phyloP scores from a whole-genome alignment of 1,140 invertebrate genomes.

The Bombyx mandarina region DNA sequence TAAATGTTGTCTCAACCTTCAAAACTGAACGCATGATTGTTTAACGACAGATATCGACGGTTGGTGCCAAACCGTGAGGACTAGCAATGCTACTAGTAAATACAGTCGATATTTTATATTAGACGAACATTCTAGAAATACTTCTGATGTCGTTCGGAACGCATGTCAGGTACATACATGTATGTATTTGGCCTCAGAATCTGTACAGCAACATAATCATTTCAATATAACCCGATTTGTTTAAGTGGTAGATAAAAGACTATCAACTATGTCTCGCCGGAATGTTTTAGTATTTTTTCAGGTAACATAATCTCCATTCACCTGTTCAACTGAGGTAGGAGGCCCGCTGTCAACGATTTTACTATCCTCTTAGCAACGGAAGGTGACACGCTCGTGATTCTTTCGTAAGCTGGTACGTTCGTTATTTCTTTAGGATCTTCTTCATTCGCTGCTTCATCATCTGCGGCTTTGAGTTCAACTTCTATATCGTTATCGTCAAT shows the following conservation, averaged over 20 bases:
- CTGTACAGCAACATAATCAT: too few relatives aligned
- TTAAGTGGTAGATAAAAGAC: too few relatives aligned
- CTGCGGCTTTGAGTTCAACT: conserved; percentile 30
- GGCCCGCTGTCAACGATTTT: conserved; percentile 72
- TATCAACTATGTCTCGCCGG: too few relatives aligned
- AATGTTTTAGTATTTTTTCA: too few relatives aligned
- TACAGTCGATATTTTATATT: background rate
- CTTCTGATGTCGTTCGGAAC: too few relatives aligned
- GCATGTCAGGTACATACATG: too few relatives aligned
- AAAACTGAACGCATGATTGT: too few relatives aligned
- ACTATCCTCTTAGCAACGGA: conserved; percentile 83
- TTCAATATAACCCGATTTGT: too few relatives aligned
- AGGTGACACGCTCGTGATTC: conserved; percentile 74
- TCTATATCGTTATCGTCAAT: conserved; percentile 36
- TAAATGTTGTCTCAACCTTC: too few relatives aligned
- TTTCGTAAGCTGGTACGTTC: conserved; percentile 68
- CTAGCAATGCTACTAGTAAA: background rate
- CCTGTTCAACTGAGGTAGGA: conserved; percentile 71
- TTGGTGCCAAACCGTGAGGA: too few relatives aligned
- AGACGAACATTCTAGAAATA: too few relatives aligned
- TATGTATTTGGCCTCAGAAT: background rate
- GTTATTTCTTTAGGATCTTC: conserved; percentile 41
- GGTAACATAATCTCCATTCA: conserved; percentile 21
- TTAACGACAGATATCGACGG: too few relatives aligned
- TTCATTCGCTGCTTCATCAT: conserved; percentile 42